These are phyloP conservation scores for Chelon auratus DNA, from an alignment of 2,797 vertebrate genomes.

Conservation along the genomic window DNA sequence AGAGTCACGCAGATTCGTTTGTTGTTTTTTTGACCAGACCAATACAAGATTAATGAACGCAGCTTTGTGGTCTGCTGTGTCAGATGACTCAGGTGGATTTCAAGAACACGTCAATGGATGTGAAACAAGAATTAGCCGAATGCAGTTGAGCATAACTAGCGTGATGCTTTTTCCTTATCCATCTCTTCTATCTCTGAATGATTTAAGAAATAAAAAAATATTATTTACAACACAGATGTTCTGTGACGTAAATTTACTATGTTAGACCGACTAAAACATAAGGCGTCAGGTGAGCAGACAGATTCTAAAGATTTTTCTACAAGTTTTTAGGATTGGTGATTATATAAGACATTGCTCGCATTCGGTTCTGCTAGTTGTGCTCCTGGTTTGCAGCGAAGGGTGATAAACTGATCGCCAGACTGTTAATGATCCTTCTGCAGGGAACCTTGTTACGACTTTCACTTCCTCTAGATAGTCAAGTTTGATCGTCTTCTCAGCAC, in stretches of 20 bases:
- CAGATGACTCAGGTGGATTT: slow-evolving; percentile 27
- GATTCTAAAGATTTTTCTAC: neutral
- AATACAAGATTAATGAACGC: slow-evolving; percentile 2
- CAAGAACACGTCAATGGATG: slow-evolving; percentile 12
- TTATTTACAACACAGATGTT: neutral
- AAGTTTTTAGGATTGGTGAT: neutral
- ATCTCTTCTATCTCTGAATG: neutral
- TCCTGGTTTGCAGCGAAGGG: neutral
- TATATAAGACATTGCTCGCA: no score
- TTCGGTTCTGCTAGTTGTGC: neutral
- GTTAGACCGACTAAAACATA: no score
- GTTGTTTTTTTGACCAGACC: slow-evolving; percentile 24
- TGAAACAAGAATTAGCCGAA: neutral
- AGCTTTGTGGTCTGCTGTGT: slow-evolving; percentile 24
- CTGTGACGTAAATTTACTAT: neutral
- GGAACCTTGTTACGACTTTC: no score
- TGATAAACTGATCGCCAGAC: neutral
- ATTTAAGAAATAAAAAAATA: neutral
- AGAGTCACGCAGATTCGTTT: slow-evolving; percentile 21
- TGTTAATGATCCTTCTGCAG: no score
- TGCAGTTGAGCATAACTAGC: neutral
- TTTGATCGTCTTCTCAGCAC: no score
- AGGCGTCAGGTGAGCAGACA: neutral
- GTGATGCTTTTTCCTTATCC: neutral
- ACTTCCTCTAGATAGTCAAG: no score